These are phyloP conservation scores for Sthenelais limicola DNA, from an alignment of 2,888 invertebrate species.

Conservation along the genomic window DNA sequence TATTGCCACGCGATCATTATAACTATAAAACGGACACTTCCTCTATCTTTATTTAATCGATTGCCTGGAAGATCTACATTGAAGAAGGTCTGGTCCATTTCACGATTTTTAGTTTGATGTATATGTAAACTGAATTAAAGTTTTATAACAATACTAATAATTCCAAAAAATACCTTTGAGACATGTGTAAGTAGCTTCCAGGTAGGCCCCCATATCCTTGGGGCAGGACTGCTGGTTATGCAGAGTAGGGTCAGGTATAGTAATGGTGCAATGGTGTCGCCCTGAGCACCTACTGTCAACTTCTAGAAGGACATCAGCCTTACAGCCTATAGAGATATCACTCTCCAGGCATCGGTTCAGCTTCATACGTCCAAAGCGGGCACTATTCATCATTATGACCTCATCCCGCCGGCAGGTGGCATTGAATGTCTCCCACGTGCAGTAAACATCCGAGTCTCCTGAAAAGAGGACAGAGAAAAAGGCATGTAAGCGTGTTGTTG, in stretches of 20 bases:
- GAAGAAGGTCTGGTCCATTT: no score
- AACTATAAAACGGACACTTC: no score
- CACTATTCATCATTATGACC: slow-evolving; percentile 46
- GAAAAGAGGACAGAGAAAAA: no score
- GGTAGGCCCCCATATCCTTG: slow-evolving; percentile 45
- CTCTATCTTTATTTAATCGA: no score
- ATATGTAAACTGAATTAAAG: no score
- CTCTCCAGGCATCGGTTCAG: slow-evolving; percentile 37
- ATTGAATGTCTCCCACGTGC: slow-evolving; percentile 49
- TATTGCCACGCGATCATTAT: no score
- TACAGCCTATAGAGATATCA: slow-evolving; percentile 40
- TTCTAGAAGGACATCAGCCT: slow-evolving; percentile 33
- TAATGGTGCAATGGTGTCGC: slow-evolving; percentile 30
- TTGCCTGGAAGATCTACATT: no score
- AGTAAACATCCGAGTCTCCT: slow-evolving; percentile 43
- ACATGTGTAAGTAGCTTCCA: slow-evolving; percentile 47
- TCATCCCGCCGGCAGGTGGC: slow-evolving; percentile 44
- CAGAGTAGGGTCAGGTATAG: slow-evolving; percentile 35
- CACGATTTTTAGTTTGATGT: no score
- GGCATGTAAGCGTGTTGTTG: no score
- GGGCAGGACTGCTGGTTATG: slow-evolving; percentile 41
- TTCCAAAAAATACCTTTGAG: slow-evolving; percentile 45
- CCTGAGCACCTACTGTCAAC: slow-evolving; percentile 42
- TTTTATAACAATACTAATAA: no score
- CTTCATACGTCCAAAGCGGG: slow-evolving; percentile 49